Percentiles rank a stretch among this genome's conserved stretches.
These are phyloP conservation scores for Lamprotornis superbus DNA, from an alignment of 2,113 vertebrate species.

Conservation along the genomic window DNA sequence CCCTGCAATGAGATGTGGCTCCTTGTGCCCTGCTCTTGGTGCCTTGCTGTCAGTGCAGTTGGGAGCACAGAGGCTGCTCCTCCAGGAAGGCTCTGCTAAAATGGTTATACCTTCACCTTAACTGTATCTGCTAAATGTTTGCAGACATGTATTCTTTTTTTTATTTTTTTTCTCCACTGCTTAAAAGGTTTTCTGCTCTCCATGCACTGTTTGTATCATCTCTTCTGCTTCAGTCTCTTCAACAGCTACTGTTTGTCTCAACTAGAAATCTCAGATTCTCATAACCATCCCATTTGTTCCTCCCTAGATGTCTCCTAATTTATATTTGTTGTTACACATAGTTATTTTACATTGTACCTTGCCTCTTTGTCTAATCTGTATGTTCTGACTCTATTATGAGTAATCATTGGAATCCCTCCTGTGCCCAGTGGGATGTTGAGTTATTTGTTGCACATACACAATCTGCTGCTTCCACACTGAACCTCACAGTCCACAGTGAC, in stretches of 20 bases:
- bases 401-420: background rate
- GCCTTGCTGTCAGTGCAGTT: background rate
- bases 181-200: background rate
- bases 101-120: background rate
- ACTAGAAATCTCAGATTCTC: background rate
- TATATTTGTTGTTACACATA: background rate
- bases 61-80: background rate
- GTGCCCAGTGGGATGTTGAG: background rate
- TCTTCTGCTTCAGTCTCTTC: background rate
- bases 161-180: background rate
- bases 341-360: background rate
- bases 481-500: background rate
- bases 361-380: background rate
- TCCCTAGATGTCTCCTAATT: background rate
- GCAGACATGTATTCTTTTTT: background rate
- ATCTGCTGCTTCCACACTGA: background rate
- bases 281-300: background rate
- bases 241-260: fast-evolving
- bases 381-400: background rate
- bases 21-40: background rate
- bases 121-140: background rate
- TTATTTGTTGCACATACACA: fast-evolving
- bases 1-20: background rate
- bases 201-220: background rate
- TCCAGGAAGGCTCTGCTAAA: background rate